Conservation (phyloP, 2,888 invertebrate species). For the Cybosia mesomella region DNA sequence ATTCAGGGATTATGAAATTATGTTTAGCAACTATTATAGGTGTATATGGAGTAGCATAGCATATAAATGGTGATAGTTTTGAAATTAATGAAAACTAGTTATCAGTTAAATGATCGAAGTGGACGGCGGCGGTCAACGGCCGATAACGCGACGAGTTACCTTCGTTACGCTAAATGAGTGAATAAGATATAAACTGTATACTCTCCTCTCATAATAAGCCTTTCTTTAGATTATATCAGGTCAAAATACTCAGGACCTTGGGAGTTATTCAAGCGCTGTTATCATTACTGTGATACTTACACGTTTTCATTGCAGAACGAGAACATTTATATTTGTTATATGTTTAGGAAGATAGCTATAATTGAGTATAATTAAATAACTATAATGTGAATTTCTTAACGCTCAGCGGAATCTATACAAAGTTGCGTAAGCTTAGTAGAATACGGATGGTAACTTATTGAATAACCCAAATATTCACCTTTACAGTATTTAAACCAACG, state of each 20-base stretch:
- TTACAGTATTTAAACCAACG: not conserved
- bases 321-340: not conserved
- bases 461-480: not conserved
- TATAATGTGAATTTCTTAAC: not conserved
- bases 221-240: conserved; percentile 28
- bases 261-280: conserved; percentile 22
- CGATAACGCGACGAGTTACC: conserved; percentile 61
- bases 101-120: conserved; percentile 43
- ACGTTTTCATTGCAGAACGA: conserved; percentile 3
- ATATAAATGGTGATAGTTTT: conserved; percentile 9
- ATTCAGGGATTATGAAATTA: conserved; percentile 32
- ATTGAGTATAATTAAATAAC: not conserved
- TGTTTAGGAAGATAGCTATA: not conserved
- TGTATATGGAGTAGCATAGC: conserved; percentile 9
- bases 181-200: conserved; percentile 29
- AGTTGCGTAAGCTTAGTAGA: not conserved
- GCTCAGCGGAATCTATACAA: not conserved
- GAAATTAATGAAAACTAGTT: conserved; percentile 25
- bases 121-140: conserved; percentile 54
- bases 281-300: conserved; percentile 11
- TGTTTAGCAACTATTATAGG: conserved; percentile 35
- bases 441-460: not conserved
- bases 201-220: conserved; percentile 21
- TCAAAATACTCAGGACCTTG: conserved; percentile 33
- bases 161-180: conserved; percentile 41